Evolutionary conservation across 2,797 vertebrate species (phyloP).

Genomic region (Lepidocolaptes lacrymiger): DNA sequence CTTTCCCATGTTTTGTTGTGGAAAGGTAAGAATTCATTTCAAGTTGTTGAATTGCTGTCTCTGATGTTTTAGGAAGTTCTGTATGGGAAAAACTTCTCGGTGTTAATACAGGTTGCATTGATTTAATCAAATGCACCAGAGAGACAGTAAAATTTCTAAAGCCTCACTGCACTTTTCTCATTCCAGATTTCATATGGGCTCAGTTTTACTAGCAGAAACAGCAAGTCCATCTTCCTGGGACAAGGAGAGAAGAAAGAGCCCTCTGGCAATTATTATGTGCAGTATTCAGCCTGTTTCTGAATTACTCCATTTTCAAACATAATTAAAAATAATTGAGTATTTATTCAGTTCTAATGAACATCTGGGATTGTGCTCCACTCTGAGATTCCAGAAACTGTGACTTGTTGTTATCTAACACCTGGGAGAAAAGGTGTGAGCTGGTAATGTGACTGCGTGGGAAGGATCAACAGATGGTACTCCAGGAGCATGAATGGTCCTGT

Average conservation of each 20-base stretch:
- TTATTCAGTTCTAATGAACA: not conserved
- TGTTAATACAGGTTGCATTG: not conserved
- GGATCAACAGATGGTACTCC: not conserved
- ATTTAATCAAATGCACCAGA: not conserved
- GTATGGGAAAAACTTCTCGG: not conserved
- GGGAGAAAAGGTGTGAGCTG: fast-evolving
- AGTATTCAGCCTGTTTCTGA: not conserved
- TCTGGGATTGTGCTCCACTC: not conserved
- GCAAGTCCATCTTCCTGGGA: not conserved
- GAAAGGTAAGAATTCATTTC: not conserved
- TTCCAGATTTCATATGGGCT: not conserved
- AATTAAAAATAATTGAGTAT: not conserved
- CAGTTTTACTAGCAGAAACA: not conserved
- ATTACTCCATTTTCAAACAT: not conserved
- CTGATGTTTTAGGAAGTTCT: not conserved
- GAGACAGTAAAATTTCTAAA: not conserved
- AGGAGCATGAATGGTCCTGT: not conserved
- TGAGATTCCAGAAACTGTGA: not conserved
- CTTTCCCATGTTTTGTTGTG: not conserved
- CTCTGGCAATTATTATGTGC: not conserved
- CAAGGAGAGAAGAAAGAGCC: not conserved
- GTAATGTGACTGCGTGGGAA: not conserved
- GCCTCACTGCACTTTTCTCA: not conserved
- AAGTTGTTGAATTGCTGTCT: not conserved
- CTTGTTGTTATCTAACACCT: not conserved